phyloP scores from a whole-genome alignment of 2,888 invertebrate species.

The Tenthredo scrophulariae region DNA sequence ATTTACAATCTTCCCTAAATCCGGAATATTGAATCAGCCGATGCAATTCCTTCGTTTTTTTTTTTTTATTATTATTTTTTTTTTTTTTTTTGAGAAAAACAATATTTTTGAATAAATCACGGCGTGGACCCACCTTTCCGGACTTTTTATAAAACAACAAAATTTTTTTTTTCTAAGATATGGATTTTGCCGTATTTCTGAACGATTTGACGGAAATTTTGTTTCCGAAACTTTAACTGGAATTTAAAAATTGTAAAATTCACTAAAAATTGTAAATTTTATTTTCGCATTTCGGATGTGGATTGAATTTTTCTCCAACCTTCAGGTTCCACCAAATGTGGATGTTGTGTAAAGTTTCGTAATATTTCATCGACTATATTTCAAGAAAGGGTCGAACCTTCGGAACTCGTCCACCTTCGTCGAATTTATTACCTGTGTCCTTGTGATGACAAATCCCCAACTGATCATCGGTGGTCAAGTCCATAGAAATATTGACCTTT shows the following conservation, averaged over 20 bases:
- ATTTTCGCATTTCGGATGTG: background rate
- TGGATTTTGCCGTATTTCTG: background rate
- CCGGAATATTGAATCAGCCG: background rate
- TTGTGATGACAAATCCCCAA: background rate
- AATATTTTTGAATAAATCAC: background rate
- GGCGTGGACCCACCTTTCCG: too few relatives aligned
- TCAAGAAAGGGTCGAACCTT: background rate
- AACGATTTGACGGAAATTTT: background rate
- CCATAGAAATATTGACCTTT: background rate
- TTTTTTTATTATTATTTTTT: too few relatives aligned
- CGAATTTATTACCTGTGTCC: background rate
- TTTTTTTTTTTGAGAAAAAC: too few relatives aligned
- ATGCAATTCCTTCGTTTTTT: background rate
- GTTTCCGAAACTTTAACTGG: background rate
- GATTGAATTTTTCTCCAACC: background rate
- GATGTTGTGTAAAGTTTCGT: background rate
- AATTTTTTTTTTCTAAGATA: background rate
- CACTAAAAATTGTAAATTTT: background rate
- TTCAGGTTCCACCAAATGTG: background rate
- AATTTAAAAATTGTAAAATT: background rate
- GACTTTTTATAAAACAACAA: too few relatives aligned
- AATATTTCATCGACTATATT: background rate
- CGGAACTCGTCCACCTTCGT: slow-evolving; percentile 4
- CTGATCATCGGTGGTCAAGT: background rate
- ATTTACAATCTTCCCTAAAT: background rate